These are phyloP conservation scores for Sinocyclocheilus grahami DNA, from an alignment of 2,113 vertebrate species.

Conservation along the genomic window DNA sequence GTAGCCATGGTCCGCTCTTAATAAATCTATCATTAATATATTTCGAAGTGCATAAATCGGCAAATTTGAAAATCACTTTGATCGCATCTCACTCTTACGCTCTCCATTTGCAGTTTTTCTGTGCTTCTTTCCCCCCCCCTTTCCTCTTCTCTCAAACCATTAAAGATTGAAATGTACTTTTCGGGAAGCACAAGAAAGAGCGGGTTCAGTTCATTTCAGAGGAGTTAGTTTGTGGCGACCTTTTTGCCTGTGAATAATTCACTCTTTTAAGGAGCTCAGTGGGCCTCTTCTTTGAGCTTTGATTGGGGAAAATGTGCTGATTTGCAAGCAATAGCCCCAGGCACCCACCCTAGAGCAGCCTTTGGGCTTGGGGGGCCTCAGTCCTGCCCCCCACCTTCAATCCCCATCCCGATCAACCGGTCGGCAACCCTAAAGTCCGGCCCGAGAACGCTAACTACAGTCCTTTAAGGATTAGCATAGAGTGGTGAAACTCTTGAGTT, in stretches of 20 bases:
- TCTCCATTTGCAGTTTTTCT: slow-evolving; percentile 29
- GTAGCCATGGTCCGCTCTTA: slow-evolving; percentile 57
- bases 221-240: slow-evolving; percentile 64
- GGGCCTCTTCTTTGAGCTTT: slow-evolving; percentile 72
- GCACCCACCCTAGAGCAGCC: slow-evolving; percentile 75
- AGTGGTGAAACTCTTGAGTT: background rate
- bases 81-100: slow-evolving; percentile 56
- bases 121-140: background rate
- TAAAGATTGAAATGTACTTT: slow-evolving; percentile 70
- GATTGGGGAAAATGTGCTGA: slow-evolving; percentile 75
- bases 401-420: slow-evolving; percentile 23
- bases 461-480: slow-evolving; percentile 25
- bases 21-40: slow-evolving; percentile 71
- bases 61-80: slow-evolving; percentile 70
- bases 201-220: slow-evolving; percentile 36
- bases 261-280: slow-evolving; percentile 73
- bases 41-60: slow-evolving; percentile 66
- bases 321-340: slow-evolving; percentile 76
- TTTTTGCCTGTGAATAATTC: slow-evolving; percentile 76
- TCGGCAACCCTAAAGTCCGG: slow-evolving; percentile 8
- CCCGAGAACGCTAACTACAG: background rate
- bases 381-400: slow-evolving; percentile 27
- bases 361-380: slow-evolving; percentile 53
- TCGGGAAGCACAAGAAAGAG: slow-evolving; percentile 56
- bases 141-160: slow-evolving; percentile 62